Base-by-base conservation (phyloP, 2,797 vertebrate species). In the Delichon dasypus region DNA sequence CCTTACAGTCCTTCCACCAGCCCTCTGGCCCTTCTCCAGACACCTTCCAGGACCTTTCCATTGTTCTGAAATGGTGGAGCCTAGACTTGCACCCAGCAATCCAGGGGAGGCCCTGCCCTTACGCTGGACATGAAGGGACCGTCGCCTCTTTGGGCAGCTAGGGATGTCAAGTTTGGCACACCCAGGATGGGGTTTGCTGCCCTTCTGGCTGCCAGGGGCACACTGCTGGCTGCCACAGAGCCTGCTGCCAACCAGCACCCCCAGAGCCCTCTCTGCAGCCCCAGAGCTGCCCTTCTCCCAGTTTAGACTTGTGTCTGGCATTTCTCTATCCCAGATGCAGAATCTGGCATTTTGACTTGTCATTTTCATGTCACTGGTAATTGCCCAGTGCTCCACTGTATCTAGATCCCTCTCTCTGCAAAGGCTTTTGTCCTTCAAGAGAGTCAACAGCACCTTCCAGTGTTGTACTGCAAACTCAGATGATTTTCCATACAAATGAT, bases 101-200 rank as follows among this genome's bases (percentile, higher is more conserved):
- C 4, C 0, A 26, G 27, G 16, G n/a, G 27, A 57, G 32, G 32
- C 60, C 19, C 23, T 57, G 32, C 32, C 36, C 60, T 57, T 29
- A 8, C 0, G 0, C 36, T n/a, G 66, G 29, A 16, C 29, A 16
- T 0, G 4, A 36, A 19, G 19, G 18, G 19, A 42, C 1, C 0
- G 27, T 36, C 34, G 0, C 26, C n/a, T 47, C 36, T 53, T 5
- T 36, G 26, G 22, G 23, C 1, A 0, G n/a, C 54, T 2, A 5
- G 7, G 9, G 6, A 2, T 18, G 29, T 29, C 38, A 61, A 21
- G 44, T 44, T 36, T 42, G 15, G 6, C 11, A 26, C 30, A 18
- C 25, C 16, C 27, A 25, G 44, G 25, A 7, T 34, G 13, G 34
- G 29, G 17, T 44, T 71, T 32, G 32, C 7, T 44, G 53, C 45